Evolutionary conservation across 2,888 invertebrate genomes (phyloP).

Genomic region (Synanthedon formicaeformis): DNA sequence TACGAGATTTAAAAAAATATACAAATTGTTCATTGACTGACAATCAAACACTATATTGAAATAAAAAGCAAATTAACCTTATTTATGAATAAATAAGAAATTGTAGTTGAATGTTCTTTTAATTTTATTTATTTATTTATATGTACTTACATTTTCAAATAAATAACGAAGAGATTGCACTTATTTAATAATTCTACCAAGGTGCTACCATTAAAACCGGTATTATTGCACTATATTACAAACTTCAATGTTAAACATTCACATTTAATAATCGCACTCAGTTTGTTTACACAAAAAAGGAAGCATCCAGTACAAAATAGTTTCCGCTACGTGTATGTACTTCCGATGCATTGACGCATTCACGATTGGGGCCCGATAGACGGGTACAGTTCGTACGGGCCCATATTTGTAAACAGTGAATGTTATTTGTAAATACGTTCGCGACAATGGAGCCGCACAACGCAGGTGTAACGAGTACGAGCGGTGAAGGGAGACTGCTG

Average conservation of each 20-base stretch:
- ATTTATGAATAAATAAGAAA: no score
- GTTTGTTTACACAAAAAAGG: neutral
- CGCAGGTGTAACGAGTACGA: neutral
- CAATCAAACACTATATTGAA: no score
- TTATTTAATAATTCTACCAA: no score
- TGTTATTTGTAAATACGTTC: constrained; percentile 1
- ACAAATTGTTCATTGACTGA: no score
- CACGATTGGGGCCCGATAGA: constrained; percentile 15
- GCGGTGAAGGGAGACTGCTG: neutral
- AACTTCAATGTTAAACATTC: neutral
- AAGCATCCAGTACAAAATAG: neutral
- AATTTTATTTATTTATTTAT: no score
- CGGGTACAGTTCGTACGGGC: constrained; percentile 14
- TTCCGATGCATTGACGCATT: neutral
- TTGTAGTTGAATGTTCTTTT: no score
- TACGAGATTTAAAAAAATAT: no score
- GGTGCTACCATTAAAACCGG: neutral
- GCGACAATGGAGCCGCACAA: neutral
- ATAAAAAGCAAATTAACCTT: no score
- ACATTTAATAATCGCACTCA: neutral
- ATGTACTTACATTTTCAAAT: no score
- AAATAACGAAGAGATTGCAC: no score
- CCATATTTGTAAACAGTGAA: constrained; percentile 10
- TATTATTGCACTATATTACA: neutral
- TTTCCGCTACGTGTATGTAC: neutral